Conservation (phyloP, 2,113 vertebrate genomes). For the Oceanodroma tethys region DNA sequence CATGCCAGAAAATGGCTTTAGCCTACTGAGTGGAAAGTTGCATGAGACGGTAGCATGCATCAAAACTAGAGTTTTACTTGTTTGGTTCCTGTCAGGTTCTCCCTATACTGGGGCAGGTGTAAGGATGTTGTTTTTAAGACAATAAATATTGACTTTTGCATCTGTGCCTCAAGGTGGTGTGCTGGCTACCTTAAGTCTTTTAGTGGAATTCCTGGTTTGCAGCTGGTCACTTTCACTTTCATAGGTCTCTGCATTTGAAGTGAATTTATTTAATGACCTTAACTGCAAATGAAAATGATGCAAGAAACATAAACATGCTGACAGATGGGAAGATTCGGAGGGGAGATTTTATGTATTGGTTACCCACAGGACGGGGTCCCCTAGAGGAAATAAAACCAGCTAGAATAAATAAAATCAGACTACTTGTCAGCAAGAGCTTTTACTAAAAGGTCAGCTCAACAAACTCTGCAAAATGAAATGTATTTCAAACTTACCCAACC, state of each 20-base stretch:
- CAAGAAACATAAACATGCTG: neutral
- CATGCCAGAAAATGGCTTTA: neutral
- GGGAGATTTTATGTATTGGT: neutral
- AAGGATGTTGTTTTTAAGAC: neutral
- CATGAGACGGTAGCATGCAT: neutral
- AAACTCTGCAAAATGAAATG: neutral
- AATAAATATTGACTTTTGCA: neutral
- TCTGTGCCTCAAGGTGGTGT: neutral
- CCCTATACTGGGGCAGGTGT: neutral
- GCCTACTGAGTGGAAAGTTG: neutral
- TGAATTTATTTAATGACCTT: neutral
- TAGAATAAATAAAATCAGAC: neutral
- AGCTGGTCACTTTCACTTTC: neutral
- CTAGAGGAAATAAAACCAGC: neutral
- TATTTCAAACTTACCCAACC: neutral
- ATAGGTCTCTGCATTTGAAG: neutral
- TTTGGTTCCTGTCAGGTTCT: neutral
- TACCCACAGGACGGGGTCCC: rapidly evolving
- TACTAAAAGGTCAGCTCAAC: neutral
- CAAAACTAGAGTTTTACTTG: neutral
- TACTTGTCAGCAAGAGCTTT: neutral
- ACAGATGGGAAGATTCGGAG: neutral
- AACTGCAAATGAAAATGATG: neutral
- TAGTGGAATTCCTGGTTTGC: neutral
- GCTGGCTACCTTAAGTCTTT: neutral